Percentiles rank a stretch among this genome's conserved stretches.
Evolutionary conservation across 2,113 vertebrate genomes (phyloP).

Genomic region (Helogale parvula): DNA sequence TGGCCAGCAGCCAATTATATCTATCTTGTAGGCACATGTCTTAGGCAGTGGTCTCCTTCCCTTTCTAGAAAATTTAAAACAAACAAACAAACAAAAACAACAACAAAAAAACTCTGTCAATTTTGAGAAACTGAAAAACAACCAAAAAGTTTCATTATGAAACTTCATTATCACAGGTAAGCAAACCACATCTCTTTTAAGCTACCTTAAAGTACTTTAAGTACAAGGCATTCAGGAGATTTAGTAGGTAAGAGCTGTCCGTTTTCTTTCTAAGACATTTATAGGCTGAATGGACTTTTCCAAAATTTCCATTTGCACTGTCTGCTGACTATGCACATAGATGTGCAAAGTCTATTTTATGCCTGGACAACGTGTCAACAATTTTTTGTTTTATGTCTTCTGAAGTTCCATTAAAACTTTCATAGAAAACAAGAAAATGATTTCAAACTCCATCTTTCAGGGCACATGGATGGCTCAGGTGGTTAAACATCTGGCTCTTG

Average conservation of each 20-base stretch:
- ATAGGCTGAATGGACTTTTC: background rate
- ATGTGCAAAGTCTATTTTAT: background rate
- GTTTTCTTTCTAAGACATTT: background rate
- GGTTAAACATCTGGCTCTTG: too few species aligned
- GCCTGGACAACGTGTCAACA: background rate
- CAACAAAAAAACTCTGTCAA: background rate
- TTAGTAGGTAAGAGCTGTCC: background rate
- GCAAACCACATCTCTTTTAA: background rate
- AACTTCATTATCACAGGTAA: background rate
- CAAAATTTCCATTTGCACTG: background rate
- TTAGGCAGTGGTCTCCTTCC: background rate
- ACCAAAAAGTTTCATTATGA: background rate
- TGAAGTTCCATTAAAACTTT: background rate
- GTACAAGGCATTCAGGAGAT: background rate
- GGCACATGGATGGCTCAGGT: too few species aligned
- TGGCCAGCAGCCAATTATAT: background rate
- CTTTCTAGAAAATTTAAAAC: background rate
- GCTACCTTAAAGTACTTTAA: too few species aligned
- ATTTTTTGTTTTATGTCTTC: background rate
- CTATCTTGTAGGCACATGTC: background rate
- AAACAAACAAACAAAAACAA: background rate
- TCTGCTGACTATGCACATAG: background rate
- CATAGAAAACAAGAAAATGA: background rate
- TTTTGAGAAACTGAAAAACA: slow-evolving; percentile 1
- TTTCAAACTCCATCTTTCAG: background rate